Conservation (phyloP, 2,888 invertebrate species). For the Agrotis clavis region DNA sequence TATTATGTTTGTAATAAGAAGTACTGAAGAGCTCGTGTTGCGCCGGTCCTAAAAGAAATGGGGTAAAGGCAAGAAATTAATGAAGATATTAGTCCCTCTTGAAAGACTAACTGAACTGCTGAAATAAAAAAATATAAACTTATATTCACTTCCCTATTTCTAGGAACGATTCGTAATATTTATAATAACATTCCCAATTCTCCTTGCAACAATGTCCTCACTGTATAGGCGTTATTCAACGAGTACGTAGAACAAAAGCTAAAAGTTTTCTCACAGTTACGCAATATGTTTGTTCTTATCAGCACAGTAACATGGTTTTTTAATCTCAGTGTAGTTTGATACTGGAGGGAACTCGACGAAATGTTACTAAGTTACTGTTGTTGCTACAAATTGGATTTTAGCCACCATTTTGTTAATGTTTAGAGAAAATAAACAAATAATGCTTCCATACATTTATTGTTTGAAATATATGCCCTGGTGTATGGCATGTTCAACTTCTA, state of each 20-base stretch:
- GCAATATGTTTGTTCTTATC: conserved; percentile 45
- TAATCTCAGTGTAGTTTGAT: conserved; percentile 44
- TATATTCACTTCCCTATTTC: neutral
- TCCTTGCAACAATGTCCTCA: neutral
- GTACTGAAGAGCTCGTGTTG: no score
- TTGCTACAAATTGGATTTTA: neutral
- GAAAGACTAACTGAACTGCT: no score
- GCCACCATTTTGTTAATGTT: neutral
- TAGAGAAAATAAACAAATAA: neutral
- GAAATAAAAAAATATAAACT: neutral
- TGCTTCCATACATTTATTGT: no score
- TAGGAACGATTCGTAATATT: neutral
- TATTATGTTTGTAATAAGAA: no score
- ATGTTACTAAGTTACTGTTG: conserved; percentile 4
- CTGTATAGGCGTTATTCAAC: neutral
- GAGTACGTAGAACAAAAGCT: conserved; percentile 15
- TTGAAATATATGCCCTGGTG: no score
- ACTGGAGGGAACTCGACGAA: conserved; percentile 15
- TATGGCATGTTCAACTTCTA: neutral
- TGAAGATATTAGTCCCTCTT: no score
- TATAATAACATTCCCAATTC: no score
- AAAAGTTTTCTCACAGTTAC: conserved; percentile 23
- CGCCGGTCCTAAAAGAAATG: no score
- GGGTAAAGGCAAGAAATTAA: no score
- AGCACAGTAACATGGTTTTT: conserved; percentile 35